Evolutionary conservation across 2,113 vertebrate species (phyloP), one percentile per base, ranked within the genome.

Genomic region (Stegostoma tigrinum): DNA sequence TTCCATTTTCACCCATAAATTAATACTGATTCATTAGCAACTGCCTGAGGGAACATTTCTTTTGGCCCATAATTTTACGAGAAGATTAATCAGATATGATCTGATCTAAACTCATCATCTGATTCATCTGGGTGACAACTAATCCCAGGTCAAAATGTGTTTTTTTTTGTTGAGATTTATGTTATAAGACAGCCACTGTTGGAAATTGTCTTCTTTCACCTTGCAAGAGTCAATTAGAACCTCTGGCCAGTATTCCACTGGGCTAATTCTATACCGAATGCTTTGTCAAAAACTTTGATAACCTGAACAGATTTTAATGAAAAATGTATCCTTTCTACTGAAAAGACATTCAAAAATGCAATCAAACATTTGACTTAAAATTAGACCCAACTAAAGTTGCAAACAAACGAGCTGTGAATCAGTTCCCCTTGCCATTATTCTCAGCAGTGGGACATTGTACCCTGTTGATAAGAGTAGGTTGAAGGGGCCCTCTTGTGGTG

Each of bases 21-120:
- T 97, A 97, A 96, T 97, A 97, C 61, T 27, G 96, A 97, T 97
- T 97, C 67, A 97, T 97, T 97, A 97, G 66, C 61, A 0, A 97
- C 96, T 96, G 96, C 96, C 96, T 96, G 96, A 96, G 97, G 96
- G 96, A 95, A 72, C 96, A 94, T 96, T 96, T 96, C 95, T 96
- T 96, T 96, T 96, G 67, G 24, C 24, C 38, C 95, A 66, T 45
- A 5, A 96, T 96, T 96, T 96, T 83, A 96, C 21, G 78, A 91
- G 96, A 96, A 96, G 95, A 97, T 96, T 96, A 97, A 96, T 96
- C 61, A 38, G 97, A 95, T 96, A 24, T 6, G 91, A 96, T 45
- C 5, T 52, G 96, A 96, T 97, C 85, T 89, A 90, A 27, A 95
- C 38, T 96, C 83, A 96, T 96, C 12, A 19, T 86, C 75, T 55